Conservation (phyloP, 2,113 vertebrate species). For the Telmatochromis sp. region DNA sequence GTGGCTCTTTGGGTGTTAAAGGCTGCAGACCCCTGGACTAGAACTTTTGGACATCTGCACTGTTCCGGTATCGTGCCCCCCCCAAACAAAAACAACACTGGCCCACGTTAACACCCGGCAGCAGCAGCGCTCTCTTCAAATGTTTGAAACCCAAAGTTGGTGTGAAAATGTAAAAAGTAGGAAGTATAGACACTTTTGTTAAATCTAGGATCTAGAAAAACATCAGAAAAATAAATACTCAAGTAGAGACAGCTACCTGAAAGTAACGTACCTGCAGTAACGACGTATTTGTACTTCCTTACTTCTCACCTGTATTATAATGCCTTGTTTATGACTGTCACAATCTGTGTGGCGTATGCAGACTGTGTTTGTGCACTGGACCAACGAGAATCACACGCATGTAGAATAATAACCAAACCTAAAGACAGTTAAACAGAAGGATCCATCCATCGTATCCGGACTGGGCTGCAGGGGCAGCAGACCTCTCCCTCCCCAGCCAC, state of each 20-base stretch:
- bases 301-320: not conserved
- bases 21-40: accelerated
- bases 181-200: not conserved
- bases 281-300: not conserved
- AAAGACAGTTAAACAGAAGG: not conserved
- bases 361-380: not conserved
- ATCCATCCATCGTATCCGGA: not conserved
- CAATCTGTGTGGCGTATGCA: not conserved
- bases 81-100: not conserved
- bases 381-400: not conserved
- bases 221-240: not conserved
- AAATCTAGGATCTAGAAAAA: not conserved
- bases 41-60: not conserved
- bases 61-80: not conserved
- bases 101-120: not conserved
- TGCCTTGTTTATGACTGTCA: not conserved
- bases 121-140: not conserved
- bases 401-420: not conserved
- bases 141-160: not conserved
- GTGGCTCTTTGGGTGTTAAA: no score
- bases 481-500: not conserved
- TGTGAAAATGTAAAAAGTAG: not conserved
- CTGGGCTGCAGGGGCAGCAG: not conserved
- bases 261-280: not conserved
- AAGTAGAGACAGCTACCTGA: not conserved